A percentile compares a stretch with the other conserved stretches of the same genome.
Conservation (phyloP, 1,140 invertebrate genomes). For the Nasonia vitripennis region DNA sequence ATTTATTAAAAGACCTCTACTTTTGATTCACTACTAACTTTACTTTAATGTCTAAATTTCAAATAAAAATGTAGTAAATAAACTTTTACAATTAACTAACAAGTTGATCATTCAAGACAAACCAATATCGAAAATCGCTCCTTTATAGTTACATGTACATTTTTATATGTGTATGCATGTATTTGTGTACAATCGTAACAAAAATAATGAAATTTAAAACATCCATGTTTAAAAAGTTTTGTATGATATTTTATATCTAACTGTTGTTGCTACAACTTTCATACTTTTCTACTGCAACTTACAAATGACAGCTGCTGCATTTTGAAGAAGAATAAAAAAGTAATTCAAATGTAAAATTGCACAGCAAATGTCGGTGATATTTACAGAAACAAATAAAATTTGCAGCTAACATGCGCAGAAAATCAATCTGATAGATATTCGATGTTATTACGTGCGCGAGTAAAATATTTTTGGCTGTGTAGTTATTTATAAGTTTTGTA, state of each 20-base stretch:
- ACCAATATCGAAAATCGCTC: neutral
- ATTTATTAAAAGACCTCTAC: neutral
- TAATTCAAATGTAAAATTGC: neutral
- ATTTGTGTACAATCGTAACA: neutral
- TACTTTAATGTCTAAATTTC: neutral
- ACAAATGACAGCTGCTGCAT: slow-evolving; percentile 51
- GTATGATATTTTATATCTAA: slow-evolving; percentile 46
- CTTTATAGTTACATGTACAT: too few species aligned
- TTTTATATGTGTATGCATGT: too few species aligned
- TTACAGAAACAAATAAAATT: slow-evolving; percentile 1
- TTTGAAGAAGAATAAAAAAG: slow-evolving; percentile 31
- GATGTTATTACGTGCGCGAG: neutral
- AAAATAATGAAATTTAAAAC: slow-evolving; percentile 6
- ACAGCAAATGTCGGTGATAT: neutral
- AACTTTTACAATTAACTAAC: neutral
- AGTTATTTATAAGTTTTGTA: too few species aligned
- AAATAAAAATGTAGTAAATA: neutral
- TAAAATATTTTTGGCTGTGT: neutral
- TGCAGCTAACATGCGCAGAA: neutral
- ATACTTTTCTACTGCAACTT: slow-evolving; percentile 54
- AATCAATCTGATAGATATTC: neutral
- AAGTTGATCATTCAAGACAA: neutral
- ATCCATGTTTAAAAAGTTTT: neutral
- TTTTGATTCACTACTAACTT: neutral
- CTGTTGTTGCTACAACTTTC: slow-evolving; percentile 67